Evolutionary conservation across 2,888 invertebrate species (phyloP).

Genomic region (Machimus atricapillus): DNA sequence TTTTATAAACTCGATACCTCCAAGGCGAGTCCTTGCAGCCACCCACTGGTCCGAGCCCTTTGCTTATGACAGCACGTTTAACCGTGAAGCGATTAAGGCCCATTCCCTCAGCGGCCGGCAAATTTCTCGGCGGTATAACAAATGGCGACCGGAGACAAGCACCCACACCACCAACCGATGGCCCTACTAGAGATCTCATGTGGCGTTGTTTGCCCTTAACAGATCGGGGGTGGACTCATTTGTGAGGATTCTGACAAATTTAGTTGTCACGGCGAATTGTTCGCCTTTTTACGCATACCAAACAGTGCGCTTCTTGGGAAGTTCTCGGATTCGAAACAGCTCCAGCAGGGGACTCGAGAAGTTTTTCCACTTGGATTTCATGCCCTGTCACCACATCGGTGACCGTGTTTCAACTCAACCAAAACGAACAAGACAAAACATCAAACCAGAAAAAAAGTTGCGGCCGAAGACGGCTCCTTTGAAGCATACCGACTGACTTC

Average conservation of each 20-base stretch:
- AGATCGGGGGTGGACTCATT: slow-evolving; percentile 12
- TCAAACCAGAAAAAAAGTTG: background rate
- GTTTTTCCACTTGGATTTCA: slow-evolving; percentile 33
- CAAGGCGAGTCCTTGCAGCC: background rate
- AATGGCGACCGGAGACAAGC: background rate
- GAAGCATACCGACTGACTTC: background rate
- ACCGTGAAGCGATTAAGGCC: slow-evolving; percentile 46
- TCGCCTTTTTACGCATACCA: slow-evolving; percentile 6
- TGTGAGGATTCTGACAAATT: slow-evolving; percentile 36
- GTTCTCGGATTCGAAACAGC: slow-evolving; percentile 1
- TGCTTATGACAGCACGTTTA: slow-evolving; percentile 46
- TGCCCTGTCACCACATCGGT: slow-evolving; percentile 4
- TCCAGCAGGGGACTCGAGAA: background rate
- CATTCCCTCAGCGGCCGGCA: slow-evolving; percentile 6
- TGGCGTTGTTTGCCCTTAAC: slow-evolving; percentile 28
- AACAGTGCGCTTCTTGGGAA: slow-evolving; percentile 28
- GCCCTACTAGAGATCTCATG: background rate
- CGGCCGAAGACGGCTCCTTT: background rate
- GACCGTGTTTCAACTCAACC: background rate
- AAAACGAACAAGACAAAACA: background rate
- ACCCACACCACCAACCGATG: background rate
- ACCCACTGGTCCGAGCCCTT: slow-evolving; percentile 14
- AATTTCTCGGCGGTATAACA: background rate
- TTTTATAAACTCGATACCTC: slow-evolving; percentile 45
- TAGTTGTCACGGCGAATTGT: slow-evolving; percentile 35